Evolutionary conservation across 2,113 vertebrate genomes (phyloP).

Genomic region (Heterochromis multidens): DNA sequence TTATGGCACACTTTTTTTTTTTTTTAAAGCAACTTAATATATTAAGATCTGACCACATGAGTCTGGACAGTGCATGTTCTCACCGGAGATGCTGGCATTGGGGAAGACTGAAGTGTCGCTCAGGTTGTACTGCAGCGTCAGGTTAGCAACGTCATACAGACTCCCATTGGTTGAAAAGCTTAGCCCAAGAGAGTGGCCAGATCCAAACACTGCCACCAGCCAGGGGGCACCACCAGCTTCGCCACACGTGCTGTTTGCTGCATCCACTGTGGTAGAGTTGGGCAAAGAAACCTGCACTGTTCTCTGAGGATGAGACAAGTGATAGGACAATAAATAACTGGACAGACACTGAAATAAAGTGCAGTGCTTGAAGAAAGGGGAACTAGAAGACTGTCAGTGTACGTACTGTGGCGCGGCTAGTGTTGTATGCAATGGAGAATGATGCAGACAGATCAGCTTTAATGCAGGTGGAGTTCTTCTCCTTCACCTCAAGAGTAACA

Average conservation of each 20-base stretch:
- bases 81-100: conserved; percentile 76
- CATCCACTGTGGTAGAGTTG: conserved; percentile 55
- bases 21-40: not conserved
- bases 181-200: conserved; percentile 75
- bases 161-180: conserved; percentile 72
- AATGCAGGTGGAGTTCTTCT: conserved; percentile 80
- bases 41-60: not conserved
- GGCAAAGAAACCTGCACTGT: conserved; percentile 71
- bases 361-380: not conserved
- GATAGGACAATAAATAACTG: not conserved
- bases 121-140: conserved; percentile 84
- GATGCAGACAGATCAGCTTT: conserved; percentile 81
- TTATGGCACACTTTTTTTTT: not conserved
- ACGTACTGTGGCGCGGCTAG: conserved; percentile 54
- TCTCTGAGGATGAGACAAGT: conserved; percentile 56
- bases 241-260: conserved; percentile 78
- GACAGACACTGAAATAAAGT: not conserved
- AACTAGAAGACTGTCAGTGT: not conserved
- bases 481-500: conserved; percentile 80
- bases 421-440: conserved; percentile 78
- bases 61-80: conserved; percentile 14
- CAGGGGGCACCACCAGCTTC: conserved; percentile 10
- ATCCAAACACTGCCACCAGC: conserved; percentile 77
- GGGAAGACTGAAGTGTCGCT: conserved; percentile 80
- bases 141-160: conserved; percentile 74